phyloP scores from a whole-genome alignment of 2,113 vertebrate species.

The Dasyprocta punctata region DNA sequence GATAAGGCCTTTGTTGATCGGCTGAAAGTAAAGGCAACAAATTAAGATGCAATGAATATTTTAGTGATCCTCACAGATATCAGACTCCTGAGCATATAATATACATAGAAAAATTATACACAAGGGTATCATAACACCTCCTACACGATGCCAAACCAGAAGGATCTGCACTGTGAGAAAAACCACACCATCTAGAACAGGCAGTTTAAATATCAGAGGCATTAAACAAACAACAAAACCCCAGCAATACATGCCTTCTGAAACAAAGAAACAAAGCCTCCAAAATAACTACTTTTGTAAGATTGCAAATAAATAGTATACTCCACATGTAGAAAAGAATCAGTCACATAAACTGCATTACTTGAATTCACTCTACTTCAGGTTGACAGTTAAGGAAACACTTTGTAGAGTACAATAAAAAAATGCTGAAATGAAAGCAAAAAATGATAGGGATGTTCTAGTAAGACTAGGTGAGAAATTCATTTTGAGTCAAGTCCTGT shows the following conservation, averaged over 20 bases:
- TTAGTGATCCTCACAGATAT: constrained; percentile 8
- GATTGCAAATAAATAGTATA: neutral
- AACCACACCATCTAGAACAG: neutral
- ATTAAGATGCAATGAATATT: constrained; percentile 59
- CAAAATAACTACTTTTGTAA: neutral
- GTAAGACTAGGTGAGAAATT: neutral
- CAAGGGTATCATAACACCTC: neutral
- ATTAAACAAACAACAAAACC: neutral
- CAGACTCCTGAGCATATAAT: neutral
- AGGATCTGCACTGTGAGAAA: neutral
- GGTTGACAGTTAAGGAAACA: constrained; percentile 10
- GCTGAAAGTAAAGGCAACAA: constrained; percentile 55
- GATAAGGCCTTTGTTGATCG: constrained; percentile 56
- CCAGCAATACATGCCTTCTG: neutral
- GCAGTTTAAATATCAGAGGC: neutral
- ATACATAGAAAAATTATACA: neutral
- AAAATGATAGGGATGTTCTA: neutral
- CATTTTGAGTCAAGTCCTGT: neutral
- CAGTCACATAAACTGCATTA: neutral
- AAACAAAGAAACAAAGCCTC: constrained; percentile 3
- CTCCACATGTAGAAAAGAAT: neutral
- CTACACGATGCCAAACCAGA: neutral
- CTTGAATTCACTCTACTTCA: constrained; percentile 13
- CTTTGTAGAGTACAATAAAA: neutral
- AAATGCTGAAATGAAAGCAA: neutral